Percentiles rank a stretch among this genome's conserved stretches.
Conservation (phyloP, 2,888 invertebrate species). For the Lasioglossum vierecki region DNA sequence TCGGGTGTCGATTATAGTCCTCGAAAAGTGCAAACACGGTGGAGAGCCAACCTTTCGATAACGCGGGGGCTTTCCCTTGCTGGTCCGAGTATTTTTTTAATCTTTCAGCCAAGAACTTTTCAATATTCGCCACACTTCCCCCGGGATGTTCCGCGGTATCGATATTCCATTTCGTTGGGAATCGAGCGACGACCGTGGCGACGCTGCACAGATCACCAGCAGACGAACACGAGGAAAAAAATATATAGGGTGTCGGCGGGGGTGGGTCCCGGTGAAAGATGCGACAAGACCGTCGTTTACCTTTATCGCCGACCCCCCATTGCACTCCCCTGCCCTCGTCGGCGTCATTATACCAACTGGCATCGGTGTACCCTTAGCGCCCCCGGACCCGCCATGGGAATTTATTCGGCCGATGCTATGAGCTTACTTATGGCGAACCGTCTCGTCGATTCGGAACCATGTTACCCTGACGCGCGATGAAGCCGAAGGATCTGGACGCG, state of each 20-base stretch:
- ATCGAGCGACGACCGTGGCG: constrained; percentile 67
- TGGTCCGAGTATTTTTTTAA: constrained; percentile 44
- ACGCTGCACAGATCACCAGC: constrained; percentile 53
- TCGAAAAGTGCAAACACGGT: constrained; percentile 60
- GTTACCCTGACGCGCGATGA: neutral
- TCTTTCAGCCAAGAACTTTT: constrained; percentile 68
- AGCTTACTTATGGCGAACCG: constrained; percentile 25
- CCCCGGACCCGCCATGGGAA: constrained; percentile 14
- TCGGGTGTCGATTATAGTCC: constrained; percentile 59
- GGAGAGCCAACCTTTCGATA: constrained; percentile 3
- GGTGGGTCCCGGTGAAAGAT: constrained; percentile 57
- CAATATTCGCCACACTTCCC: constrained; percentile 72
- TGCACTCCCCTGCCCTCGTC: constrained; percentile 42
- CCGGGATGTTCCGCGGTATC: constrained; percentile 66
- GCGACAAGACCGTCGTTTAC: constrained; percentile 68
- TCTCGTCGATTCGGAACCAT: constrained; percentile 35
- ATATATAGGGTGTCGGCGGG: neutral
- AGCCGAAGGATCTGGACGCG: neutral
- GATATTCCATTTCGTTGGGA: constrained; percentile 71
- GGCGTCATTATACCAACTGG: constrained; percentile 44
- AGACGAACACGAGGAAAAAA: constrained; percentile 21
- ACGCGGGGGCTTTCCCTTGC: neutral
- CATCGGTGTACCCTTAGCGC: constrained; percentile 30
- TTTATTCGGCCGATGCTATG: constrained; percentile 50
- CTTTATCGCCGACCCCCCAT: constrained; percentile 62